phyloP scores from a whole-genome alignment of 2,797 vertebrate genomes.

The Brachyrhaphis roseni region DNA sequence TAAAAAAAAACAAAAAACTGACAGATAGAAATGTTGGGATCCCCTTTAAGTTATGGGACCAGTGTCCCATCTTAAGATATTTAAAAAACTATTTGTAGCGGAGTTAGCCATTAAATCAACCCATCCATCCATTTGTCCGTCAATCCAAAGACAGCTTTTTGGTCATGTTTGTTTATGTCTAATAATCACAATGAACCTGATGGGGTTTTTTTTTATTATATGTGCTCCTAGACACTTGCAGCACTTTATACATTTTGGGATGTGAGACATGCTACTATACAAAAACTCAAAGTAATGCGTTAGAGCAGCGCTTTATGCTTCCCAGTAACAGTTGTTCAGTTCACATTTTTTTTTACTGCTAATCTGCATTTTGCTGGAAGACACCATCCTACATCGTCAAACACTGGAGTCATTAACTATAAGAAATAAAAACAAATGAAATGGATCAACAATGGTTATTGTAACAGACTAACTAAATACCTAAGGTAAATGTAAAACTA shows the following conservation, averaged over 20 bases:
- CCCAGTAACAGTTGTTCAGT: not conserved
- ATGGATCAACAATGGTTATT: not conserved
- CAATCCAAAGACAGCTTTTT: not conserved
- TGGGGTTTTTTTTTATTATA: too few species aligned
- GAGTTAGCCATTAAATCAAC: not conserved
- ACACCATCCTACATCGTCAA: not conserved
- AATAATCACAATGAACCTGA: too few species aligned
- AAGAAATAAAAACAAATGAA: not conserved
- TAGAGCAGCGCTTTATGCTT: not conserved
- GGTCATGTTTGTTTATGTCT: not conserved
- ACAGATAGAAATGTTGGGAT: not conserved
- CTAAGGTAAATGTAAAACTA: not conserved
- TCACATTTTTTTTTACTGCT: not conserved
- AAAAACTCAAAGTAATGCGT: not conserved
- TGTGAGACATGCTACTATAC: not conserved
- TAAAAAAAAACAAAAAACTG: not conserved
- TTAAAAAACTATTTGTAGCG: not conserved
- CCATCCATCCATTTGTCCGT: not conserved
- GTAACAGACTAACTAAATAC: not conserved
- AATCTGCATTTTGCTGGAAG: not conserved
- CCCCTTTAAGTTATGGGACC: not conserved
- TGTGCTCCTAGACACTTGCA: not conserved
- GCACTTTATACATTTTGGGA: not conserved
- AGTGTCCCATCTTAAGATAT: not conserved
- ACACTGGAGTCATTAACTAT: not conserved